Conservation (phyloP, 2,888 invertebrate genomes). For the Hermaeophaga mercurialis region DNA sequence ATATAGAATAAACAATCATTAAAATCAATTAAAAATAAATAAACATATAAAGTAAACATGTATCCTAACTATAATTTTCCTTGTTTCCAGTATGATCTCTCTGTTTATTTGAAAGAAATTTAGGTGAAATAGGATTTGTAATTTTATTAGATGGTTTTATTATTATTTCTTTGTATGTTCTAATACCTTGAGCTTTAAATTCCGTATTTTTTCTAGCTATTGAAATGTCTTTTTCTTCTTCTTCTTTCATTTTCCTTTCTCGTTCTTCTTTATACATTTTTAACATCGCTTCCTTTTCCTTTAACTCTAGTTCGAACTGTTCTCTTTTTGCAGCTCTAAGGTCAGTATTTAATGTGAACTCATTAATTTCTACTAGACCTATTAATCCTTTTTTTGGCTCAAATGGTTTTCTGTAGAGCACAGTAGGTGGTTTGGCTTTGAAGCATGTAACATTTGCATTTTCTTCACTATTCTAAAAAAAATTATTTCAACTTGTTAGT, state of each 20-base stretch:
- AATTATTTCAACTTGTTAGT: conserved; percentile 14
- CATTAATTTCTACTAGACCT: conserved; percentile 58
- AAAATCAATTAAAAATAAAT: no score
- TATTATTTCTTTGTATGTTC: conserved; percentile 59
- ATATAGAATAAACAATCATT: no score
- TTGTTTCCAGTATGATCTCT: conserved; percentile 2
- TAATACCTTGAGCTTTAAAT: conserved; percentile 68
- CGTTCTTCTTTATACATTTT: conserved; percentile 25
- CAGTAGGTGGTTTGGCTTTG: conserved; percentile 67
- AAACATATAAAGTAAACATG: no score
- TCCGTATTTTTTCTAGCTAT: conserved; percentile 64
- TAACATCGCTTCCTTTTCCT: conserved; percentile 61
- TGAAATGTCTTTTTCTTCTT: conserved; percentile 59
- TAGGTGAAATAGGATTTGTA: conserved; percentile 70
- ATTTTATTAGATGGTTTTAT: conserved; percentile 63
- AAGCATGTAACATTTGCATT: conserved; percentile 55
- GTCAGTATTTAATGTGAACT: conserved; percentile 69
- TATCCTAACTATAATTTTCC: no score
- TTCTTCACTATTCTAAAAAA: conserved; percentile 53
- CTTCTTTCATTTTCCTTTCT: conserved; percentile 46
- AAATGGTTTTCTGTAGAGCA: conserved; percentile 69
- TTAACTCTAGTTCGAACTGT: conserved; percentile 64
- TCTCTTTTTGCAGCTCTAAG: conserved; percentile 67
- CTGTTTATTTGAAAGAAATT: conserved; percentile 49
- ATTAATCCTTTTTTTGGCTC: conserved; percentile 62